Conservation (phyloP, 2,113 vertebrate species). For the Anas platyrhynchos region DNA sequence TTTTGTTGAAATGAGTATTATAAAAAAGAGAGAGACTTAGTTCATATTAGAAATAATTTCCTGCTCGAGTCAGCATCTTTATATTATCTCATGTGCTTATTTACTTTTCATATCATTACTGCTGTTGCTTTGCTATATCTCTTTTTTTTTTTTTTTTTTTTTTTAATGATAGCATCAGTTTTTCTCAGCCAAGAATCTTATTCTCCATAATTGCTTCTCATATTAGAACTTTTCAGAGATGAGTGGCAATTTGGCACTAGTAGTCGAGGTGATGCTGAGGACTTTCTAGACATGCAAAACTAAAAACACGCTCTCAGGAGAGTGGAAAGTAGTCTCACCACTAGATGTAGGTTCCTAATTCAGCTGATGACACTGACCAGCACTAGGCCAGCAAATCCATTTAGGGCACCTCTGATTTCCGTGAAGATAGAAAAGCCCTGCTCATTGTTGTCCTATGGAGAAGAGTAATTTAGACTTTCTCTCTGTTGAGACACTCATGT, state of each 20-base stretch:
- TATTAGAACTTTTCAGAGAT: conserved; percentile 16
- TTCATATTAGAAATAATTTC: conserved; percentile 39
- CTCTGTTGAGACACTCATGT: not conserved
- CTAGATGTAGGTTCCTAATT: not conserved
- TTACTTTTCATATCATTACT: conserved; percentile 23
- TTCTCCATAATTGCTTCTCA: conserved; percentile 14
- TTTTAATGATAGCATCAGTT: conserved; percentile 33
- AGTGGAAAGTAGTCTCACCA: not conserved
- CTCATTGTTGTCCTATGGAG: not conserved
- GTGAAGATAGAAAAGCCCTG: not conserved
- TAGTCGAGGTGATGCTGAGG: not conserved
- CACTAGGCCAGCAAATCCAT: not conserved
- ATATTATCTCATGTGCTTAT: conserved; percentile 9
- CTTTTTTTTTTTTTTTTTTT: not conserved
- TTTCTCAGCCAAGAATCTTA: not conserved
- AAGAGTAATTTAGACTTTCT: not conserved
- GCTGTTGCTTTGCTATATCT: not conserved
- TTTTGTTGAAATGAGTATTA: conserved; percentile 32
- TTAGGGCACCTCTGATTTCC: not conserved
- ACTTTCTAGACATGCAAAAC: not conserved
- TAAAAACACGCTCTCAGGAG: not conserved
- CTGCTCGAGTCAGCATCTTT: conserved; percentile 23
- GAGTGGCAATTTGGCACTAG: not conserved
- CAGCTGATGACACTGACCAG: not conserved
- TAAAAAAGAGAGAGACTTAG: not conserved